These are phyloP conservation scores for Donacobius atricapilla DNA, from an alignment of 2,113 vertebrate species.

Conservation along the genomic window DNA sequence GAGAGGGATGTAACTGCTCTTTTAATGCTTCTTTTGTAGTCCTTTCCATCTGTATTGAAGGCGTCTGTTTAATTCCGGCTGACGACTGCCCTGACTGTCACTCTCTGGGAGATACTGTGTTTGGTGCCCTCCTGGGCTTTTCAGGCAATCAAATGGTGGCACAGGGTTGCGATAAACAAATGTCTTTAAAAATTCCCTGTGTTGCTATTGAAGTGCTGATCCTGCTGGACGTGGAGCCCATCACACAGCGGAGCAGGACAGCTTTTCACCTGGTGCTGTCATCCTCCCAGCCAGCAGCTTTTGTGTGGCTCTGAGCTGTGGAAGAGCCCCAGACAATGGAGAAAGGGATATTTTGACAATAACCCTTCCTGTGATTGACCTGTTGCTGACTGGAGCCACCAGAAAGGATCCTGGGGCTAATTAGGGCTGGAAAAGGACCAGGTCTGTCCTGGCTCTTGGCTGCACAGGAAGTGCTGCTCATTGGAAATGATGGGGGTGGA, in stretches of 20 bases:
- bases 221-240: background rate
- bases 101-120: background rate
- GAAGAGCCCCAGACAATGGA: background rate
- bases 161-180: background rate
- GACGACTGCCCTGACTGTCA: background rate
- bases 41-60: background rate
- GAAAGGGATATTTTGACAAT: background rate
- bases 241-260: background rate
- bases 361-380: background rate
- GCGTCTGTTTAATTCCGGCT: background rate
- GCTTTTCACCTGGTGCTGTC: background rate
- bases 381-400: background rate
- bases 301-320: conserved; percentile 1
- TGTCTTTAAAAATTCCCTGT: background rate
- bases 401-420: background rate
- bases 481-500: background rate
- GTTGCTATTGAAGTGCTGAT: background rate
- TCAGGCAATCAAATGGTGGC: background rate
- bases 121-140: conserved; percentile 37
- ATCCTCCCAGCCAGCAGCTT: background rate
- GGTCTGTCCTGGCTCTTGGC: background rate
- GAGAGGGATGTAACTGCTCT: background rate
- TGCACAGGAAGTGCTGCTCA: background rate
- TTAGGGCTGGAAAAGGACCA: background rate
- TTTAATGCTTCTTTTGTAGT: conserved; percentile 21